Evolutionary conservation across 2,888 invertebrate genomes (phyloP).

Genomic region (Baronia brevicornis): DNA sequence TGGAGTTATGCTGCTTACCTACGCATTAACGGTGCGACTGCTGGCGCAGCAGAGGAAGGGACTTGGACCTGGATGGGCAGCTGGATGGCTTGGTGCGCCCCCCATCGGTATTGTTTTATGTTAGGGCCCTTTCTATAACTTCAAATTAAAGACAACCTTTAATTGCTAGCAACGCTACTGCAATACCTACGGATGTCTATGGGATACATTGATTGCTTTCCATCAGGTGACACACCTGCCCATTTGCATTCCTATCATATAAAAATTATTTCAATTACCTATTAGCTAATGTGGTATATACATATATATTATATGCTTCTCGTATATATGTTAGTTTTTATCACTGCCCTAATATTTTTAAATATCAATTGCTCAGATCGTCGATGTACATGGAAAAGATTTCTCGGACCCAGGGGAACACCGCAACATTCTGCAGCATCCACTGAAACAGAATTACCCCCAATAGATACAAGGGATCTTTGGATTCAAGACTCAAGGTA

Average conservation of each 20-base stretch:
- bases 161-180: background rate
- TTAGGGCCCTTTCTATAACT: too few relatives aligned
- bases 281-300: too few relatives aligned
- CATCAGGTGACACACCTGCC: too few relatives aligned
- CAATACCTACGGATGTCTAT: background rate
- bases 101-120: constrained; percentile 62
- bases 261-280: too few relatives aligned
- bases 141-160: background rate
- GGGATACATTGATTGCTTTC: background rate
- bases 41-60: constrained; percentile 89
- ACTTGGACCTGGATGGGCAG: constrained; percentile 80
- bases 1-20: constrained; percentile 96
- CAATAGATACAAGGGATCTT: constrained; percentile 87
- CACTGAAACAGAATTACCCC: constrained; percentile 89
- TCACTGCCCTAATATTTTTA: background rate
- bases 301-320: too few relatives aligned
- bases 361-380: constrained; percentile 76
- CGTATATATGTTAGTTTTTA: too few relatives aligned
- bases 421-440: constrained; percentile 86
- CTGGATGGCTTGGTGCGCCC: constrained; percentile 83
- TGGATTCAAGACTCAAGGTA: constrained; percentile 84
- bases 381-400: constrained; percentile 85
- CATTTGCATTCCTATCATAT: too few relatives aligned
- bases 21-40: constrained; percentile 91
- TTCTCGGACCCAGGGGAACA: constrained; percentile 75